Evolutionary conservation across 1,140 invertebrate genomes (phyloP), one percentile per base, ranked within the genome.

Genomic region (Hylyphantes graminicola): DNA sequence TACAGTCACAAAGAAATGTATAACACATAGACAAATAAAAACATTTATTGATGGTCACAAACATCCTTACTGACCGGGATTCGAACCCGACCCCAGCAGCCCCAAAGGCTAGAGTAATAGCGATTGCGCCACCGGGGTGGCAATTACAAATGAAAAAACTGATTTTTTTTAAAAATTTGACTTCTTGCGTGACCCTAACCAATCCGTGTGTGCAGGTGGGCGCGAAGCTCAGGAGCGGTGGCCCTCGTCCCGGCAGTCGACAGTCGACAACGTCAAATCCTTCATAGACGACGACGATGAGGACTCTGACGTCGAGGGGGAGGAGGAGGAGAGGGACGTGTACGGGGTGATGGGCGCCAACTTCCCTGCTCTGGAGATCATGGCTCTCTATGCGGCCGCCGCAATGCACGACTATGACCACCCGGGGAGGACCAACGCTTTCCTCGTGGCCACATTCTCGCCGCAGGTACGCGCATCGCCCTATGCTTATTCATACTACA

Each of bases 391-490:
- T 88, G 93, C 92, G 13, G 93, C 93, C 6, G 92, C 93, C 10
- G 92, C 93, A 21, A 93, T 93, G 92, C 93, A 93, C 87, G 93
- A 93, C 87, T 93, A 92, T 85, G 92, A 93, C 87, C 93, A 93
- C 90, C 93, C 93, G 7, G 93, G 93, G 50, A 89, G 92, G 17
- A 93, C 93, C 54, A 93, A 93, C 87, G 93, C 93, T 73, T 93
- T 93, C 87, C 89, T 93, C 19, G 93, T 93, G 67, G 90, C 92
- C 7, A 93, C 92, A 1, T 89, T 92, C 81, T 91, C 92, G 55
- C 90, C 91, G 79, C 91, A 93, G 90, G 92, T 92, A 88, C 86
- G 73, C 7, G n/a, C n/a, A n/a, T n/a, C n/a, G n/a, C n/a, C n/a
- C n/a, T n/a, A n/a, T n/a, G n/a, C n/a, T n/a, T n/a, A n/a, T n/a